Base-by-base conservation (phyloP, 2,113 vertebrate species). In the Phrynosoma platyrhinos region DNA sequence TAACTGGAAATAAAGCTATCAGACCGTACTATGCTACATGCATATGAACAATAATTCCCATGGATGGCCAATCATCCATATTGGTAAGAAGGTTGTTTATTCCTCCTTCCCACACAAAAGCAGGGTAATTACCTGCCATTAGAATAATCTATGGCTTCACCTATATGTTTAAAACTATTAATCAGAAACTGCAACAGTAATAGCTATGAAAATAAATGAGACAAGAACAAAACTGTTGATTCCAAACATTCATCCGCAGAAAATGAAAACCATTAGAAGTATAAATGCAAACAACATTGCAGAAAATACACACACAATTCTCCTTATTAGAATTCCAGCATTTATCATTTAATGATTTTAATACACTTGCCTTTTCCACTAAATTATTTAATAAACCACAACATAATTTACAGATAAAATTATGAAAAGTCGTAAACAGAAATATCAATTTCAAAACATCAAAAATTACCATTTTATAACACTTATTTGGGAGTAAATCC, bases 371-470 rank as follows among this genome's bases (percentile, higher is more conserved):
- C 2, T 8, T 90, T 13, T 27, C 69, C 36, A 68, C 53, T 88
- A 62, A 0, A 7, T 40, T 30, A 58, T 86, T 92, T 89, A 87
- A 84, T 76, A 91, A 79, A 9, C n/a, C 32, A 84, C 5, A 83
- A 89, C 55, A 89, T 71, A 79, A 10, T 71, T 90, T 79, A 68
- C 64, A 92, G 32, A 80, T 10, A 0, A 21, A 68, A 90, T 90
- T 77, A 12, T 77, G 87, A 89, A 25, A 4, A 9, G 83, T 13
- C 52, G 64, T 30, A 40, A 78, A 36, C 9, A 14, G 79, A 85
- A 71, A 84, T 69, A 40, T 23, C 84, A 69, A 36, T 18, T 79
- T 84, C 68, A 69, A 40, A 78, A 79, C 9, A 14, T 53, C 20
- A 72, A 78, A 30, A 23, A 78, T 27, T 23, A 10, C 13, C 62